These are phyloP conservation scores for Lithophane leautieri DNA, from an alignment of 2,888 invertebrate genomes.

Conservation along the genomic window DNA sequence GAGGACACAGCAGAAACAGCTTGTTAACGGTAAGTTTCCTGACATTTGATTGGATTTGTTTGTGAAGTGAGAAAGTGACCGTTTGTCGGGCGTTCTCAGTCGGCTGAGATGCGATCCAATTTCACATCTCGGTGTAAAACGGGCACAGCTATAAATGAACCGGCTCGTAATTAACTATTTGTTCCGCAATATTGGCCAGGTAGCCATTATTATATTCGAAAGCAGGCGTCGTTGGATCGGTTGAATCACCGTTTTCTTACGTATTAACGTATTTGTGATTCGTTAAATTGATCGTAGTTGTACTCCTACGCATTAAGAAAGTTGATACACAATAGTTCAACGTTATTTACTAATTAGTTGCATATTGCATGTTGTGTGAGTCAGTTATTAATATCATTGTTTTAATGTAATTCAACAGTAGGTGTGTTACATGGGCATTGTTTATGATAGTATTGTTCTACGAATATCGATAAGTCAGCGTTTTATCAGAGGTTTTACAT, in stretches of 20 bases:
- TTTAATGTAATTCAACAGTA: conserved; percentile 41
- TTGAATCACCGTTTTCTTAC: conserved; percentile 77
- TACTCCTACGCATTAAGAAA: conserved; percentile 77
- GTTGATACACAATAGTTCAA: conserved; percentile 66
- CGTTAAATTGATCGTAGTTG: conserved; percentile 60
- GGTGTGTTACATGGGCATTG: conserved; percentile 45
- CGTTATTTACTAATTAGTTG: conserved; percentile 57
- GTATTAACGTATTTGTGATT: conserved; percentile 64
- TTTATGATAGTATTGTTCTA: conserved; percentile 54
- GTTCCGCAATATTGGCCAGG: conserved; percentile 78
- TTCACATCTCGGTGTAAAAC: conserved; percentile 82
- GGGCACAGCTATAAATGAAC: conserved; percentile 83
- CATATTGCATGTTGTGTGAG: conserved; percentile 48
- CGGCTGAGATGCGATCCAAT: conserved; percentile 83
- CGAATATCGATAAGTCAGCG: conserved; percentile 5
- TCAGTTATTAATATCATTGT: conserved; percentile 52
- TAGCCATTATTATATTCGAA: conserved; percentile 76
- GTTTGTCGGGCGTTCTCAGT: conserved; percentile 81
- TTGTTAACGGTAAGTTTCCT: conserved; percentile 84
- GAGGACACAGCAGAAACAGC: conserved; percentile 67
- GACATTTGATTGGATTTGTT: conserved; percentile 86
- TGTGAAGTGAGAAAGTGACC: conserved; percentile 88
- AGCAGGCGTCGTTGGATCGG: conserved; percentile 77
- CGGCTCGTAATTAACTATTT: conserved; percentile 80
- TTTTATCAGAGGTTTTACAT: conserved; percentile 33